Evolutionary conservation across 1,140 invertebrate species (phyloP), one percentile per base, ranked within the genome.

Genomic region (Zophobas atratus): DNA sequence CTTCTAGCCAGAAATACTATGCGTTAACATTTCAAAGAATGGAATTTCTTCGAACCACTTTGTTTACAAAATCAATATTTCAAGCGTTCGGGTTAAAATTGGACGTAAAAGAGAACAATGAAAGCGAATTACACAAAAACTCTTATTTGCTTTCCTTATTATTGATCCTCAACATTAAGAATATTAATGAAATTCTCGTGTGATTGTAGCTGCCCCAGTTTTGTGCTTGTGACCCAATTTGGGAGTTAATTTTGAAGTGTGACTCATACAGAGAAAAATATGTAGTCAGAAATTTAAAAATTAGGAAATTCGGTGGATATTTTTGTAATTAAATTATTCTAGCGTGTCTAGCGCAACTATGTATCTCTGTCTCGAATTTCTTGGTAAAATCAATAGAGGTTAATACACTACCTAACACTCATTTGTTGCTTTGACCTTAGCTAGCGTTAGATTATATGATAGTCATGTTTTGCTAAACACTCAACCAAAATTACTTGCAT

Each of bases 21-120:
- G 20, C 20, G 20, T 20, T 20, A 20, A 20, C 20, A 20, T 20
- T 20, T 20, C 20, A 60, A 60, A 8, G 56, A 60, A 60, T 35
- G 1, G 35, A 32, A 32, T 36, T 60, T 60, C 56, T 60, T 0
- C n/a, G 56, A 60, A 60, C 3, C 35, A 35, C 34, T 1, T 32
- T 60, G 56, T 60, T 60, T 60, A 60, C 36, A 60, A 60, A 60
- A 60, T 60, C 56, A 60, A 60, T 60, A 60, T 36, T 60, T 60
- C 56, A 60, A 33, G 34, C 35, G 1, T 36, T 2, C n/a, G 36
- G 2, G 56, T 60, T 60, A 60, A 60, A 60, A 60, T 60, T 60
- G 56, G 56, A 60, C 56, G 38, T 36, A 60, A 60, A 60, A 36
- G 38, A 55, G 1, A 8, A 20, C 3, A 51, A 51, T 51, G 55